Evolutionary conservation across 2,888 invertebrate species (phyloP).

Genomic region (Apamea anceps): DNA sequence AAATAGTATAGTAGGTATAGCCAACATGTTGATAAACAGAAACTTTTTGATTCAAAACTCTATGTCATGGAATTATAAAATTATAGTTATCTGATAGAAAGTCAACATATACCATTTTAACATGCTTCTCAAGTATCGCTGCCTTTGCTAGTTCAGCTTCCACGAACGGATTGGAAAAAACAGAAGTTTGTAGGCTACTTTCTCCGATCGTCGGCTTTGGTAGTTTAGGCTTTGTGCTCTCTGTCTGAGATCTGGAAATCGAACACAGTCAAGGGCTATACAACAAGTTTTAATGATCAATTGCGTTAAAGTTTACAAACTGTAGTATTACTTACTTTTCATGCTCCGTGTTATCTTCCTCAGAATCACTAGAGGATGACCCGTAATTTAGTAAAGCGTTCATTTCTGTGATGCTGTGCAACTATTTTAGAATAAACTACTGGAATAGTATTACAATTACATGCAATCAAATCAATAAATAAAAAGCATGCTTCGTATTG

Average conservation of each 20-base stretch:
- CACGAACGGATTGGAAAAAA: conserved; percentile 96
- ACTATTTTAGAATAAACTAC: conserved; percentile 11
- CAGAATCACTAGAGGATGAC: conserved; percentile 86
- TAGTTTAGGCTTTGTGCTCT: conserved; percentile 84
- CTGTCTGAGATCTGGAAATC: conserved; percentile 69
- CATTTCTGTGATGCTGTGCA: conserved; percentile 78
- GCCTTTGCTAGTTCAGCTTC: conserved; percentile 96
- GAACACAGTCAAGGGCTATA: neutral
- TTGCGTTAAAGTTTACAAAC: conserved; percentile 8
- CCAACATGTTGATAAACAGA: conserved; percentile 19
- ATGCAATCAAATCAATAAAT: conserved; percentile 34
- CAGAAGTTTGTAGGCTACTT: conserved; percentile 91
- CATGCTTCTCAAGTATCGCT: conserved; percentile 96
- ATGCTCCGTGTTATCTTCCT: conserved; percentile 83
- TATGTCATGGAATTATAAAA: conserved; percentile 44
- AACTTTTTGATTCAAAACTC: conserved; percentile 6
- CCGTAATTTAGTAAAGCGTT: conserved; percentile 93
- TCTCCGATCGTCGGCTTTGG: conserved; percentile 92
- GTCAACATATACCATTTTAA: conserved; percentile 95
- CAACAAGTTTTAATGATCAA: neutral
- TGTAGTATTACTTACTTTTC: conserved; percentile 78
- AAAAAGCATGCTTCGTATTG: conserved; percentile 45
- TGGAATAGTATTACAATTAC: conserved; percentile 21
- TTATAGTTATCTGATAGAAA: conserved; percentile 76
- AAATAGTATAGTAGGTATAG: neutral